Evolutionary conservation across 1,140 invertebrate species (phyloP).

Genomic region (Pemphigus obesinymphae): DNA sequence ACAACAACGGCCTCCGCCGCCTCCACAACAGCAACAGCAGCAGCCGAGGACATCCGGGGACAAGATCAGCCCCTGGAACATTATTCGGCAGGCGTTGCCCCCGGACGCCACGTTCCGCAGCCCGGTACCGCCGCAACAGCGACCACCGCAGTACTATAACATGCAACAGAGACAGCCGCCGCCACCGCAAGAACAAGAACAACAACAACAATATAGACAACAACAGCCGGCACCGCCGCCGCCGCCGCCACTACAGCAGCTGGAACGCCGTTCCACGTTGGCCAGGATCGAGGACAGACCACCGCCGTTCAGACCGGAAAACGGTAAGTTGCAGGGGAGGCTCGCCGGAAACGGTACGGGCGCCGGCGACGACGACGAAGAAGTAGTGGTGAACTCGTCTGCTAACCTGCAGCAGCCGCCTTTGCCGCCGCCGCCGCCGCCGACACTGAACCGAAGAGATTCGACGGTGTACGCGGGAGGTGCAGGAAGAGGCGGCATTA

Average conservation of each 20-base stretch:
- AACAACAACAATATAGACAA: constrained; percentile 2
- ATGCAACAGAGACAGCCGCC: background rate
- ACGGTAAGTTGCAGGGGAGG: background rate
- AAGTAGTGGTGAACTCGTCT: background rate
- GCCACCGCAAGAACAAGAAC: background rate
- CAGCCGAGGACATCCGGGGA: background rate
- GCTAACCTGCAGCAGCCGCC: background rate
- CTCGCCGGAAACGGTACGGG: background rate
- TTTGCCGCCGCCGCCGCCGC: background rate
- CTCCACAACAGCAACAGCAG: background rate
- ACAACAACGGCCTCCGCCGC: background rate
- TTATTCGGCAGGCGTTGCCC: background rate
- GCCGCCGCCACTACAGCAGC: background rate
- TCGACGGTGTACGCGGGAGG: background rate
- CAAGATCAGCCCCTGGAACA: background rate
- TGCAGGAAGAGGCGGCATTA: background rate
- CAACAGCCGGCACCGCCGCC: background rate
- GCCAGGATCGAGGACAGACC: background rate
- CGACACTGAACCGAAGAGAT: background rate
- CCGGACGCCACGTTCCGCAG: background rate
- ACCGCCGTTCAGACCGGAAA: background rate
- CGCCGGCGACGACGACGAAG: background rate
- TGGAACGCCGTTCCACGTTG: constrained; percentile 8
- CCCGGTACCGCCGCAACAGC: background rate
- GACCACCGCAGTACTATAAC: background rate